These are phyloP conservation scores for Danio choprae DNA, from an alignment of 2,797 vertebrate genomes.

Conservation along the genomic window DNA sequence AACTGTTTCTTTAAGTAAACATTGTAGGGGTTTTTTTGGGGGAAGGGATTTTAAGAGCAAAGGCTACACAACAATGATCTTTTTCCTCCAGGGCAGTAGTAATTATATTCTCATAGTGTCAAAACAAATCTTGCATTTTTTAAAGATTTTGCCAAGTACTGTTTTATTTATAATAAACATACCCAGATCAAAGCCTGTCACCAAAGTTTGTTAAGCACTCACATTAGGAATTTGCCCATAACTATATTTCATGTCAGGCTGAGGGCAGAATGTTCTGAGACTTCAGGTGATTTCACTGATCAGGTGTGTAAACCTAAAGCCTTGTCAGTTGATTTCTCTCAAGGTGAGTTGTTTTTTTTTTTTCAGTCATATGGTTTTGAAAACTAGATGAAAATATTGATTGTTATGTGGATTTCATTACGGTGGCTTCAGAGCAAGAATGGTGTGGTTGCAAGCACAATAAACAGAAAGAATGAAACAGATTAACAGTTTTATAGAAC, in stretches of 20 bases:
- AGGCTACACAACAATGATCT: neutral
- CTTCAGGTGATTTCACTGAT: neutral
- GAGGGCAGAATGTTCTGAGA: neutral
- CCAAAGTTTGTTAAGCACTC: neutral
- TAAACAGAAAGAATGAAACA: neutral
- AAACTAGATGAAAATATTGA: neutral
- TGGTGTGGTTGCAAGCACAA: neutral
- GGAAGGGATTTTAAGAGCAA: neutral
- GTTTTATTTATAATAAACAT: conserved; percentile 26
- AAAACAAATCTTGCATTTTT: conserved; percentile 29
- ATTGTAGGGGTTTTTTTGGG: neutral
- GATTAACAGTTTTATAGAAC: neutral
- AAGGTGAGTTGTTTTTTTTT: neutral
- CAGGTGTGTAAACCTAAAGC: neutral
- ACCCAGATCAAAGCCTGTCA: conserved; percentile 10
- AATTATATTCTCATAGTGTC: neutral
- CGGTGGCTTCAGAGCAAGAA: neutral
- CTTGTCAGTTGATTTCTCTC: neutral
- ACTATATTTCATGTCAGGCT: conserved; percentile 7
- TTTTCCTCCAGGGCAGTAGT: conserved; percentile 19
- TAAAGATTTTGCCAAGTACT: neutral
- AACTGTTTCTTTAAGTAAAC: neutral
- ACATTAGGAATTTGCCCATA: neutral
- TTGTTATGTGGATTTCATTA: neutral
- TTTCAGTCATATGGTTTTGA: neutral